Evolutionary conservation across 1,140 invertebrate species (phyloP), one percentile per base, ranked within the genome.

Genomic region (Euura lappo): DNA sequence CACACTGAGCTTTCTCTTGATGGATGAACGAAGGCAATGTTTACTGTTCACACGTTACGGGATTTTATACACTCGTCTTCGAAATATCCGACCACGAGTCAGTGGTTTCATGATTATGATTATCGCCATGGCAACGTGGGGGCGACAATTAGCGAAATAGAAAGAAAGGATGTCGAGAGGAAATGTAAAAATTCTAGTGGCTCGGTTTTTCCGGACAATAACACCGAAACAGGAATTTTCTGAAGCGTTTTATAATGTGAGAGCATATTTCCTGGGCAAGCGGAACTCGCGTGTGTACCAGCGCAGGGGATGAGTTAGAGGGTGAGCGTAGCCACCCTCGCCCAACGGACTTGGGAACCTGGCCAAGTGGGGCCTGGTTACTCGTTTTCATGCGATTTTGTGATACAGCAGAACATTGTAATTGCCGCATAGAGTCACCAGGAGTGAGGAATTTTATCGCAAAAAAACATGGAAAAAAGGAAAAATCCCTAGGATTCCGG

Each of bases 301-400:
- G 28, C 28, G 28, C 28, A 28, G 28, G 28, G 28, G 28, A 28
- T 72, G 11, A 72, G 68, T 45, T 70, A 75, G 74, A 65, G 47
- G 44, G 66, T 51, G 13, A 45, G 28, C n/a, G 60, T 69, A 64
- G n/a, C 51, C 7, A 44, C 71, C 69, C 68, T 74, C 71, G 47
- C 69, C 74, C 77, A 77, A 78, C 71, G 72, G 76, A 71, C 74
- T 70, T 83, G 82, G 81, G 81, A 83, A 82, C 78, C 71, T 74
- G 72, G 81, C 81, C 82, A 83, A 83, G 81, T 82, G 79, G 80
- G 81, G 76, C 72, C 8, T n/a, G 51, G 51, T 60, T 28, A n/a
- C 51, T 11, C 51, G 51, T 60, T 60, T 28, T 60, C 51, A 60
- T 60, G 51, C 51, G 51, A 60, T 60, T 60, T 60, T 60, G 51